Evolutionary conservation across 2,797 vertebrate genomes (phyloP).

Genomic region (Centroberyx gerrardi): DNA sequence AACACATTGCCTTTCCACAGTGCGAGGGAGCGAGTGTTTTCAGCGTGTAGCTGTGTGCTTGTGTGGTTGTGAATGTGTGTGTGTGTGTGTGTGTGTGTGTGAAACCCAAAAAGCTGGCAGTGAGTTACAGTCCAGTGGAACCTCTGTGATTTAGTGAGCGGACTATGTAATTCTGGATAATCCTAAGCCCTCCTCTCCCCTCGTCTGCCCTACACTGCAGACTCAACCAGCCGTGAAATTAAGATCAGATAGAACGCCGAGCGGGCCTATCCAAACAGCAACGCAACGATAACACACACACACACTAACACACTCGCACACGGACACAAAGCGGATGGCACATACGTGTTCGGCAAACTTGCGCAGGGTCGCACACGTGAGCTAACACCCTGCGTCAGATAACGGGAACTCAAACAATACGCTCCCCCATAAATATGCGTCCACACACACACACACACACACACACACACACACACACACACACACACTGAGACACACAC

Average conservation of each 20-base stretch:
- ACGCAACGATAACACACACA: conserved; percentile 53
- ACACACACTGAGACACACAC: conserved; percentile 21
- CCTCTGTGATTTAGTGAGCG: conserved; percentile 50
- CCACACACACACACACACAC: conserved; percentile 14
- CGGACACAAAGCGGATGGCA: conserved; percentile 50
- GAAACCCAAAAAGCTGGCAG: conserved; percentile 28
- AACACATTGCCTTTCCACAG: conserved; percentile 44
- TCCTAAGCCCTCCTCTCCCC: conserved; percentile 65
- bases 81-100: conserved; percentile 37
- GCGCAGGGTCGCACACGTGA: conserved; percentile 57
- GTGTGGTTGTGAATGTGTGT: conserved; percentile 42
- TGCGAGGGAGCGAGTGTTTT: conserved; percentile 32
- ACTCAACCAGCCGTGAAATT: conserved; percentile 83
- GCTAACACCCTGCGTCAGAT: conserved; percentile 60
- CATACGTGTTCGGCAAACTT: conserved; percentile 45
- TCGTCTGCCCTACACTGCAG: conserved; percentile 47
- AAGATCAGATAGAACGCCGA: conserved; percentile 77
- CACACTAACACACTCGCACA: conserved; percentile 19
- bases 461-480: conserved; percentile 27
- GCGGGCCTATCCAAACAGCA: conserved; percentile 60
- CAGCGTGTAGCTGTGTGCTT: conserved; percentile 45
- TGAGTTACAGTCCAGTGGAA: conserved; percentile 39
- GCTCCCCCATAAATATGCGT: conserved; percentile 60
- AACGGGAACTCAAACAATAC: conserved; percentile 58
- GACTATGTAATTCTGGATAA: conserved; percentile 74